Evolutionary conservation across 2,797 vertebrate genomes (phyloP), one percentile per base, ranked within the genome.

Genomic region (Tinamus major): DNA sequence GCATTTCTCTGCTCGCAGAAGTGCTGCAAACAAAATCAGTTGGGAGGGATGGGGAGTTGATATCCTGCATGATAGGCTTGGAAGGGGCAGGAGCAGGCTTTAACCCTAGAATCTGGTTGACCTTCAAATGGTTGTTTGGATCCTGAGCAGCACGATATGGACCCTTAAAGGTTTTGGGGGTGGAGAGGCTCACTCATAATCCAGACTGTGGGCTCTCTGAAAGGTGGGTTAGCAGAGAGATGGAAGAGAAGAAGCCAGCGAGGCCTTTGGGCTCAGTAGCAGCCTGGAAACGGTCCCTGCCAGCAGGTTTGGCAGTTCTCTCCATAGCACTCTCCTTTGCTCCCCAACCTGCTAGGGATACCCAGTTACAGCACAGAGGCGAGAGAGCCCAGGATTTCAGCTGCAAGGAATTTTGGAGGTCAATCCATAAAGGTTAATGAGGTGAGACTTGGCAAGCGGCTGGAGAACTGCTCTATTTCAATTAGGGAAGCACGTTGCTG

Each of bases 371-470:
- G 6, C 49, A 27, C 49, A 77, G 71, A 69, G 69, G 55, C 64
- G 74, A 80, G 37, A 9, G 71, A 81, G 75, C 77, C 71, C 71
- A 88, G 62, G 82, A 51, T 71, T 95, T 94, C 42, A 53, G 77
- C 79, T 94, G 94, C 82, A 96, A 95, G 94, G 91, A 95, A 83
- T 89, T 94, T 82, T 90, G 88, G 91, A 92, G 90, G 95, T 95
- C 93, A 90, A 79, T 96, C 78, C 16, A 14, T 87, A 93, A 91
- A 95, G 94, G 94, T 95, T 92, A 94, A 82, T 79, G 88, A 94
- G 90, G 92, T 92, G 94, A 93, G 79, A 88, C 90, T 75, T 46
- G 44, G 87, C 91, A 91, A 79, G 55, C 88, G 74, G 65, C 78
- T 91, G 88, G 92, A 87, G 83, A 86, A 63, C 67, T 71, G 23